Evolutionary conservation across 2,888 invertebrate species (phyloP), one percentile per base, ranked within the genome.

Genomic region (Nomada ruficornis): DNA sequence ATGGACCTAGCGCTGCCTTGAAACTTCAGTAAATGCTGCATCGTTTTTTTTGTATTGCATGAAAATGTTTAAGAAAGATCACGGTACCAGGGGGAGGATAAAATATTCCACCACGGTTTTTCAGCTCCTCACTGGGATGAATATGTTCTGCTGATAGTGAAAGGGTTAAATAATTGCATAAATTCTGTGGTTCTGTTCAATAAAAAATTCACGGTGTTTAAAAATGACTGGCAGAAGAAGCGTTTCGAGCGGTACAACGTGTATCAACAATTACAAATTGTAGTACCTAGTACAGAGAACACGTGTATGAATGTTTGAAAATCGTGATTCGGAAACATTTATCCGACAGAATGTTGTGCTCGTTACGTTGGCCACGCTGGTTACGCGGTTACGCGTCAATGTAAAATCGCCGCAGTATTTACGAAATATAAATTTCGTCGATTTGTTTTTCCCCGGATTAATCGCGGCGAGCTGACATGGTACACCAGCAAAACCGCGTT

Each of bases 401-500:
- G 64, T 50, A 60, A 64, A 69, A 80, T 70, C 55, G 11, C 10
- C 23, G 15, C 2, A 42, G 26, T 52, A 81, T 63, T 74, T 26
- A n/a, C 47, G 70, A 63, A 80, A 67, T 62, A 59, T 71, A 80
- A 81, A 82, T 82, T 74, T 71, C 5, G 50, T 29, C 54, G 29
- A 54, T 67, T 75, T 77, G 68, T 77, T 77, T 85, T 72, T 64
- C 72, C 47, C 7, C 20, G 75, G 69, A 79, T 83, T 82, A 77
- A 77, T 81, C 65, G 69, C 23, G 57, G 29, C 59, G 68, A 52
- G 71, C 20, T 63, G 77, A 65, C 62, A 47, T 7, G 9, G 42
- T 62, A 63, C 73, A 29, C 36, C 29, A 36, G 29, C 26, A 29
- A 71, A 63, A 57, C 52, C 62, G 76, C 54, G 63, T 67, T 62